A percentile compares a stretch with the other conserved stretches of the same genome.
phyloP scores from a whole-genome alignment of 2,113 vertebrate species.

The Raja brachyura region DNA sequence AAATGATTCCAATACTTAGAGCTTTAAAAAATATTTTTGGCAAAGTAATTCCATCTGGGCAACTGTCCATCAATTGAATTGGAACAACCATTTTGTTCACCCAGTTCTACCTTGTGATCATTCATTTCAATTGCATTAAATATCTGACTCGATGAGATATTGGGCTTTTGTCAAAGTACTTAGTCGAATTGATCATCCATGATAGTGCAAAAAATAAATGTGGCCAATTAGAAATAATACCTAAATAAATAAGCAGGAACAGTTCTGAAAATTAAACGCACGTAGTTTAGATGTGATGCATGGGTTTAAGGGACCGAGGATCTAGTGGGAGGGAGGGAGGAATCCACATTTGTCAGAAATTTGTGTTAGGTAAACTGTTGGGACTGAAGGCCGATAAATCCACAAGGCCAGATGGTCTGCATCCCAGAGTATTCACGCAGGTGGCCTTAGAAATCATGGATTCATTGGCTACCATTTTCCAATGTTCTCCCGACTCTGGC shows the following conservation, averaged over 20 bases:
- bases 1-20: not conserved
- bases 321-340: no score
- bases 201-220: not conserved
- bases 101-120: not conserved
- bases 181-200: not conserved
- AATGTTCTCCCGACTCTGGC: no score
- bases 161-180: not conserved
- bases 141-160: not conserved
- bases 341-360: no score
- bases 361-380: no score
- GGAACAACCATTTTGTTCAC: not conserved
- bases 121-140: not conserved
- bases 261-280: not conserved
- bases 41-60: not conserved
- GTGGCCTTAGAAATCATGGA: no score
- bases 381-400: no score
- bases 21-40: constrained; percentile 4
- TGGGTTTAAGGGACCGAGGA: no score
- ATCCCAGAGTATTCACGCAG: no score
- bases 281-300: not conserved
- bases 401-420: no score
- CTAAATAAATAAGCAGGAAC: no score
- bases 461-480: no score
- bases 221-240: not conserved
- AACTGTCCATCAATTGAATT: not conserved